Evolutionary conservation across 2,888 invertebrate genomes (phyloP), one percentile per base, ranked within the genome.

Genomic region (Volucella zonaria): DNA sequence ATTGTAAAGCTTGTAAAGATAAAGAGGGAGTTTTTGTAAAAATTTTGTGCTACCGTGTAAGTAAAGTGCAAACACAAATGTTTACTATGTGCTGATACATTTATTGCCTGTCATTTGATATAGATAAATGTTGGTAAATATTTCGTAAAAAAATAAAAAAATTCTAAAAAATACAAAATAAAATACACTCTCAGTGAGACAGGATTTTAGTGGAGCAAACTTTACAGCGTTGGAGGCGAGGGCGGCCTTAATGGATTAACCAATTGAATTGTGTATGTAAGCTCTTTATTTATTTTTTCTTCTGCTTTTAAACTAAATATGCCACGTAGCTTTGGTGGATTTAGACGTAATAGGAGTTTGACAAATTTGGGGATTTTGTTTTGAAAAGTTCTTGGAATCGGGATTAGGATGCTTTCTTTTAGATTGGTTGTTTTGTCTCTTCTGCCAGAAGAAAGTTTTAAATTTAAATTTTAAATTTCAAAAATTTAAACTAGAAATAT

Each of bases 181-280:
- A 23, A 42, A 42, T 40, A 23, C 23, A 18, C 31, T 42, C 31
- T 40, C 56, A 45, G 40, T 43, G 3, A 12, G 12, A 23, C n/a
- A 49, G 40, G 49, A 56, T 49, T 42, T 49, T 81, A 52, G 76
- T 64, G 76, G 70, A 68, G 70, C 64, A 76, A 70, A 76, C 51
- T 59, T 67, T 66, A 42, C 58, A 47, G 0, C 11, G 47, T 42
- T 47, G 66, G 64, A 68, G 73, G 73, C 43, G 52, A 45, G 23
- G 62, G 3, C 31, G 38, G 8, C 14, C 61, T 18, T 54, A 71
- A 70, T 71, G 83, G 83, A 83, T 80, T 83, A 83, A 76, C 66
- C 47, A 71, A 71, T 61, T 80, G 12, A 75, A 75, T 76, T 61
- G 83, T 83, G 80, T 80, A 66, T 58, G 83, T 83, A 83, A 54